Evolutionary conservation across 2,113 vertebrate species (phyloP).

Genomic region (Hiodon alosoides): DNA sequence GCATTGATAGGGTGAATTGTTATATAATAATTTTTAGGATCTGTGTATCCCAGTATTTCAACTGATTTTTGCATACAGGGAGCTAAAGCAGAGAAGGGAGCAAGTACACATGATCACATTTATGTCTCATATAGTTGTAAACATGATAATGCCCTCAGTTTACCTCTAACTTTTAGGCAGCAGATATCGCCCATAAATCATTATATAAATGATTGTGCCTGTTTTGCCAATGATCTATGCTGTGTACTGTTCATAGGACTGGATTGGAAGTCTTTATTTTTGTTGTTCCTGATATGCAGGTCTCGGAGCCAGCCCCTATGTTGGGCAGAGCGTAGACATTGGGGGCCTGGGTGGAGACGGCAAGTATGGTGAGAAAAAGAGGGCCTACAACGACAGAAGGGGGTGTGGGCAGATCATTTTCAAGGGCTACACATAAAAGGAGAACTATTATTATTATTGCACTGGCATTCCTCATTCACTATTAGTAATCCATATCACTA

Average conservation of each 20-base stretch:
- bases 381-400: not conserved
- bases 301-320: constrained; percentile 45
- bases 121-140: not conserved
- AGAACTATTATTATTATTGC: not conserved
- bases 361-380: constrained; percentile 49
- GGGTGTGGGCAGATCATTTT: not conserved
- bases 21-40: constrained; percentile 49
- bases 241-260: not conserved
- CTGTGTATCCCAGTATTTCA: constrained; percentile 52
- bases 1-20: too few relatives aligned
- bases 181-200: too few relatives aligned
- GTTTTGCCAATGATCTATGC: not conserved
- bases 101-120: constrained; percentile 44
- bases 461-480: not conserved
- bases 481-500: not conserved
- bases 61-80: constrained; percentile 46
- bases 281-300: constrained; percentile 34
- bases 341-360: not conserved
- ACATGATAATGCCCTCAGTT: not conserved
- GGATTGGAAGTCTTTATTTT: not conserved
- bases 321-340: constrained; percentile 39
- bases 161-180: too few relatives aligned
- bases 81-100: constrained; percentile 48
- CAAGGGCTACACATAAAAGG: not conserved
- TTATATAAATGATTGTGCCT: not conserved